Evolutionary conservation across 2,888 invertebrate genomes (phyloP), one percentile per base, ranked within the genome.

Genomic region (Dicranocentrus wangi): DNA sequence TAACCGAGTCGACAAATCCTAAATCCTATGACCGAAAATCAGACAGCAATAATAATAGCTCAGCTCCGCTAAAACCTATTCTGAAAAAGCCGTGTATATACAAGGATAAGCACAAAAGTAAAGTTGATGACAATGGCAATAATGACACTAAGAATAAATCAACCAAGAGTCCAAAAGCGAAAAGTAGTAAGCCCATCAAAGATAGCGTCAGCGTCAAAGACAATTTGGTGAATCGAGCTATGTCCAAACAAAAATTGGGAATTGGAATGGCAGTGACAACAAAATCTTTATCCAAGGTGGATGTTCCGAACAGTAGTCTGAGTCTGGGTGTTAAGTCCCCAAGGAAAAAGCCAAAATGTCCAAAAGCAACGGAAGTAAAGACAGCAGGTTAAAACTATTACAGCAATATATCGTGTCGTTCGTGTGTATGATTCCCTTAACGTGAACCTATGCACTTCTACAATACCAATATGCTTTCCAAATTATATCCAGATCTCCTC

Each of bases 21-120:
- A n/a, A n/a, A n/a, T n/a, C n/a, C n/a, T n/a, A n/a, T 32, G 32
- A 32, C 32, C 10, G 5, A 3, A 10, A 32, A 7, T 32, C 32
- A 32, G 32, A 32, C 3, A 32, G 10, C 32, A 32, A 32, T 10
- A 32, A 32, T 32, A 10, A n/a, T n/a, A n/a, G n/a, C n/a, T n/a
- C n/a, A n/a, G n/a, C 32, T n/a, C 32, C 3, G 5, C 39, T 77
- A 10, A 77, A 61, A 65, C 69, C 77, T 25, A 77, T 77, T 58
- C 53, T 77, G 10, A 77, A 77, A 39, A 69, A 60, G 27, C 61
- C 77, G 1, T 69, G 23, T 27, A 21, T 27, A 1, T 68, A 68
- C 10, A 42, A 53, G 7, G 19, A n/a, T 3, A 75, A 75, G 27
- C 21, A 19, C 23, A 55, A 55, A 55, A 15, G 47, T 10, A 68